These are phyloP conservation scores for Ardeotis arabs DNA, from an alignment of 2,113 vertebrate genomes.

Conservation along the genomic window DNA sequence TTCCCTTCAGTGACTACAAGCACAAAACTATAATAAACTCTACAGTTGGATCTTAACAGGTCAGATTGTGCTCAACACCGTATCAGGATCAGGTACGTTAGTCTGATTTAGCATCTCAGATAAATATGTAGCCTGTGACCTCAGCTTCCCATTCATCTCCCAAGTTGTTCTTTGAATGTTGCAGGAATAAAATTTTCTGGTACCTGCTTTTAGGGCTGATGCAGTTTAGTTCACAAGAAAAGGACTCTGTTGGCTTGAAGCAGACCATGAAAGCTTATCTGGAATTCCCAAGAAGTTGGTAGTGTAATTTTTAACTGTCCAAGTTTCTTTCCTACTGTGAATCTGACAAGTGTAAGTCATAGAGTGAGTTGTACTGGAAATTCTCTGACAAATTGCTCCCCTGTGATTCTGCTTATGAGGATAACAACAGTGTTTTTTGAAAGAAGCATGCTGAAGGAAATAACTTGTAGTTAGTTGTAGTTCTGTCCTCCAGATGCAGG, in stretches of 20 bases:
- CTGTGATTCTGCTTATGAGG: not conserved
- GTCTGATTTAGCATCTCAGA: not conserved
- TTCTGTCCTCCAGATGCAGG: not conserved
- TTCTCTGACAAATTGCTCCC: not conserved
- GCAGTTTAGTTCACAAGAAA: not conserved
- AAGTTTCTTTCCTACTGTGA: not conserved
- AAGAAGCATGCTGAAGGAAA: not conserved
- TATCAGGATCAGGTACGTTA: not conserved
- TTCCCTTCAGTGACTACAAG: not conserved
- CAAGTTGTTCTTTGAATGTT: not conserved
- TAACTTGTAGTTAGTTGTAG: not conserved
- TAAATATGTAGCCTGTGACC: not conserved
- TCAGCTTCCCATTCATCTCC: not conserved
- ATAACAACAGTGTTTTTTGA: not conserved
- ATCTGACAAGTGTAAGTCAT: not conserved
- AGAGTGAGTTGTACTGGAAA: not conserved
- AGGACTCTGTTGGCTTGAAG: not conserved
- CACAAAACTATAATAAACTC: not conserved
- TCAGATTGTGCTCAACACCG: not conserved
- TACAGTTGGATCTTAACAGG: not conserved
- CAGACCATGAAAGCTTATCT: not conserved
- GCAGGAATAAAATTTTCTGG: not conserved
- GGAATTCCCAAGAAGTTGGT: not conserved
- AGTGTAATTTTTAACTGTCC: not conserved
- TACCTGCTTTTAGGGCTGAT: not conserved